These are phyloP conservation scores for Nemoura dubitans DNA, from an alignment of 2,888 invertebrate genomes.

Conservation along the genomic window DNA sequence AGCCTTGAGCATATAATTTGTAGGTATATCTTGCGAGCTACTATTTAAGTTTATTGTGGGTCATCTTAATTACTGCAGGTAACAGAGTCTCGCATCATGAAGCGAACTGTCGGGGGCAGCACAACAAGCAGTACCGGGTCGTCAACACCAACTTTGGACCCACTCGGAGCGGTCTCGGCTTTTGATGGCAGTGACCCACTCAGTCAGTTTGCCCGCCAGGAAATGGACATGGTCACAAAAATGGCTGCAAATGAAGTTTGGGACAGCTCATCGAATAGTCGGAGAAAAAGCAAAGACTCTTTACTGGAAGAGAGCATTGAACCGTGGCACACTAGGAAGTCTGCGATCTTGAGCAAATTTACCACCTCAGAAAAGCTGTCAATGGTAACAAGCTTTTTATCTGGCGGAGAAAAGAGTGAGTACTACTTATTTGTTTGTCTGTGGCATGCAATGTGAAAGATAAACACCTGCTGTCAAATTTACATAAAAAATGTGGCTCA, in stretches of 20 bases:
- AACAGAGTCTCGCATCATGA: constrained; percentile 65
- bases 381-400: constrained; percentile 87
- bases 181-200: constrained; percentile 80
- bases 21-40: no score
- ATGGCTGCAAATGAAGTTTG: constrained; percentile 66
- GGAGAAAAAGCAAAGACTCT: constrained; percentile 46
- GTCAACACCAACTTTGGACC: constrained; percentile 64
- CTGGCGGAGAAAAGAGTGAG: constrained; percentile 82
- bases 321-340: constrained; percentile 80
- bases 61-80: constrained; percentile 60
- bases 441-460: background rate
- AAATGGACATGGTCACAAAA: constrained; percentile 72
- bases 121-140: constrained; percentile 64
- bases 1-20: no score
- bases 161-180: constrained; percentile 62
- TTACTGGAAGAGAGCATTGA: constrained; percentile 66
- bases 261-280: constrained; percentile 57
- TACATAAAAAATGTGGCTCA: no score
- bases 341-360: constrained; percentile 85
- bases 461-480: background rate
- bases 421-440: constrained; percentile 20
- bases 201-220: constrained; percentile 72
- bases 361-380: constrained; percentile 94
- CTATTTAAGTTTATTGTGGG: no score
- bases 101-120: constrained; percentile 61